phyloP scores from a whole-genome alignment of 2,113 vertebrate species.

The Diphyllodes magnificus region DNA sequence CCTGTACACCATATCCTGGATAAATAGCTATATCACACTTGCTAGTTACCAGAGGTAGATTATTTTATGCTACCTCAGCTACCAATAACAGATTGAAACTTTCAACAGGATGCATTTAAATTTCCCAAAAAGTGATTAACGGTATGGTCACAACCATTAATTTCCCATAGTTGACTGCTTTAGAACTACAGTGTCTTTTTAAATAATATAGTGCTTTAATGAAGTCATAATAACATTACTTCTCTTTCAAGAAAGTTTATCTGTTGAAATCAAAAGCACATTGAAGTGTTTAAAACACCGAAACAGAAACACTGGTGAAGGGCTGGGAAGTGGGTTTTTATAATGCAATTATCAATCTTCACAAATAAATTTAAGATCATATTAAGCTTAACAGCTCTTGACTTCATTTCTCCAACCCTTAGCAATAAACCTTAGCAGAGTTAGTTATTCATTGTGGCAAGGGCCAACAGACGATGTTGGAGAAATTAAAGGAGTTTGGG shows the following conservation, averaged over 20 bases:
- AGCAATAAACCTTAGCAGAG: neutral
- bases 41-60: neutral
- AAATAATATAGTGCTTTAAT: neutral
- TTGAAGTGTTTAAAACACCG: neutral
- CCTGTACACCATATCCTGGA: neutral
- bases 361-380: neutral
- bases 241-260: neutral
- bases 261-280: neutral
- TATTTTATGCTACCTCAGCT: neutral
- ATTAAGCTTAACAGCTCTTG: neutral
- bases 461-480: accelerated
- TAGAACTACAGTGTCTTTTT: neutral
- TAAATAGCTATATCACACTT: neutral
- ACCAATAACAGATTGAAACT: neutral
- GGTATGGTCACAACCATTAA: neutral
- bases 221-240: neutral
- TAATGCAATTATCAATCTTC: neutral
- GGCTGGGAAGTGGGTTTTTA: neutral
- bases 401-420: neutral
- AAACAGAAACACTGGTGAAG: neutral
- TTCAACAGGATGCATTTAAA: neutral
- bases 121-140: neutral
- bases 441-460: neutral
- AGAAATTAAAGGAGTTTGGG: neutral
- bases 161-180: neutral